Conservation (phyloP, 2,113 vertebrate species). For the Agelaius tricolor region DNA sequence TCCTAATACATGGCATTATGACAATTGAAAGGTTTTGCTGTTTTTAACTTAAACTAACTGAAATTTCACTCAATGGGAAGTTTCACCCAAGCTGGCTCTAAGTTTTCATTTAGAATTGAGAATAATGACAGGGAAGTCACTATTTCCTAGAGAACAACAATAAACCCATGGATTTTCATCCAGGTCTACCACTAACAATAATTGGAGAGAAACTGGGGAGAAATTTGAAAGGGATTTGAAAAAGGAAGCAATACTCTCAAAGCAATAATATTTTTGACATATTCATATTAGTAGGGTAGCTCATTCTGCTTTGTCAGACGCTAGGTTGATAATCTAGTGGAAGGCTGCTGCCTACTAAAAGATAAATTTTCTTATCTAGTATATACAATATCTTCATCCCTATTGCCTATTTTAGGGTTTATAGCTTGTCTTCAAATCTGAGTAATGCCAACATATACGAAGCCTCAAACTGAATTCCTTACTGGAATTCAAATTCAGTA, state of each 20-base stretch:
- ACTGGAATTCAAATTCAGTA: background rate
- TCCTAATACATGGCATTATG: background rate
- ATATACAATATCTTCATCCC: background rate
- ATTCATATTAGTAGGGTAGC: background rate
- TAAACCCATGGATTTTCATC: background rate
- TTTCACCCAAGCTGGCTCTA: background rate
- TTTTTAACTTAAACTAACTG: background rate
- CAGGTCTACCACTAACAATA: background rate
- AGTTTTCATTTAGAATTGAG: background rate
- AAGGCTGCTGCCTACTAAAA: background rate
- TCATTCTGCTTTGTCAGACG: background rate
- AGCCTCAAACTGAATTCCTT: background rate
- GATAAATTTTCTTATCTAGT: constrained; percentile 17
- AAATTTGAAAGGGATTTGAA: background rate
- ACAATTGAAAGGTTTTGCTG: background rate
- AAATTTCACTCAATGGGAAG: background rate
- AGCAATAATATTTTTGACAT: background rate
- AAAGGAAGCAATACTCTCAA: background rate
- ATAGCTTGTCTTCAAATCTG: background rate
- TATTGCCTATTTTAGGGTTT: background rate
- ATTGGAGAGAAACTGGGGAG: background rate
- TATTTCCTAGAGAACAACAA: background rate
- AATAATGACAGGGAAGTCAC: background rate
- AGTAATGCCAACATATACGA: background rate
- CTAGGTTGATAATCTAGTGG: background rate